Conservation (phyloP, 1,140 invertebrate genomes). For the Hycleus cichorii region DNA sequence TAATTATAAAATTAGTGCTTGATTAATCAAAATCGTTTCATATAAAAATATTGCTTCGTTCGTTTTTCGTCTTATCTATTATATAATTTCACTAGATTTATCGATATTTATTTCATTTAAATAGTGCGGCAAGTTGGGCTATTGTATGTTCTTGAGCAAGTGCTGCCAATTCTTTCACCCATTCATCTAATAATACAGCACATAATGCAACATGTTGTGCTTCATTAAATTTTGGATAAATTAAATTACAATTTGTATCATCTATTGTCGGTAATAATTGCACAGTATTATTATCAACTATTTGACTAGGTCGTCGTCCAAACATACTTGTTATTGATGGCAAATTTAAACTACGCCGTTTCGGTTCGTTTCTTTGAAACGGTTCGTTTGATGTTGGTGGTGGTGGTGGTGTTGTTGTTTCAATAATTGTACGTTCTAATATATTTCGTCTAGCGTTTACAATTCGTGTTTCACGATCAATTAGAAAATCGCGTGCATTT, state of each 20-base stretch:
- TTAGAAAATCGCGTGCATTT: constrained; percentile 67
- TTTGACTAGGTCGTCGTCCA: constrained; percentile 46
- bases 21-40: no score
- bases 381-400: constrained; percentile 41
- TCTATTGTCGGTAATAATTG: constrained; percentile 24
- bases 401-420: constrained; percentile 26
- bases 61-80: no score
- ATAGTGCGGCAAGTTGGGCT: constrained; percentile 41
- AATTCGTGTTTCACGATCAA: constrained; percentile 66
- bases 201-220: constrained; percentile 61
- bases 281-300: constrained; percentile 25
- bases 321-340: constrained; percentile 62
- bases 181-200: constrained; percentile 86
- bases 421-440: constrained; percentile 41
- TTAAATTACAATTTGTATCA: constrained; percentile 22
- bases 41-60: no score
- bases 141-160: constrained; percentile 86
- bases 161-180: constrained; percentile 87
- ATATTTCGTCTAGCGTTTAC: constrained; percentile 56
- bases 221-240: constrained; percentile 38
- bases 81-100: background rate
- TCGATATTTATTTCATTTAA: constrained; percentile 19
- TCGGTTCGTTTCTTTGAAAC: constrained; percentile 54
- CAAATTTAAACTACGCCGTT: constrained; percentile 63
- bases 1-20: no score